A percentile compares a stretch with the other conserved stretches of the same genome.
These are phyloP conservation scores for Nasonia oneida DNA, from an alignment of 2,888 invertebrate species.

Conservation along the genomic window DNA sequence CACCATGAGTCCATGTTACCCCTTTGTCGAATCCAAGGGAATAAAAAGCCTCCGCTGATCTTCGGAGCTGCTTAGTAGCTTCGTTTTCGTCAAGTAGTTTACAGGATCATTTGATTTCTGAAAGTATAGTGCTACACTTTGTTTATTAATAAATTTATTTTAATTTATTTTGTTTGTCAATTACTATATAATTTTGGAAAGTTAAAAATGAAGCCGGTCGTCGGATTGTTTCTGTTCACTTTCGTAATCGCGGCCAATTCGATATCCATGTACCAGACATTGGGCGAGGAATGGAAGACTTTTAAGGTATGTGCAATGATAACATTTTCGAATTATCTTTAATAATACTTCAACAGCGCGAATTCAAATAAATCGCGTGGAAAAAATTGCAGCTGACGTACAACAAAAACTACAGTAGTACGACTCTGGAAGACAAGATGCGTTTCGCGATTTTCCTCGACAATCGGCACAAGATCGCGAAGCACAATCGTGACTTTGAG, in stretches of 20 bases:
- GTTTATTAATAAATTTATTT: no score
- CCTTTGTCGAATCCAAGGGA: background rate
- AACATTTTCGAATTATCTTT: no score
- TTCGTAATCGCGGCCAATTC: background rate
- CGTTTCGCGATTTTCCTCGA: conserved; percentile 94
- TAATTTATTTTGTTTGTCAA: background rate
- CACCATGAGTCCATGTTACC: background rate
- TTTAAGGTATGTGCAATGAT: background rate
- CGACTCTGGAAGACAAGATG: conserved; percentile 85
- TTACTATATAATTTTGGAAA: background rate
- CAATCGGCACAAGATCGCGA: conserved; percentile 90
- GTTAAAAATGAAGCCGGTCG: background rate
- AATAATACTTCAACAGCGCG: background rate
- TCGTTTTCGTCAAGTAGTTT: background rate
- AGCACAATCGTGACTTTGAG: conserved; percentile 89
- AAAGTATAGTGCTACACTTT: background rate
- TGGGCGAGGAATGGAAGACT: background rate
- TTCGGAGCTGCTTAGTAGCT: background rate
- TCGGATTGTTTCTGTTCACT: background rate
- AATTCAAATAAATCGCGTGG: no score
- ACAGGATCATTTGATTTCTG: background rate
- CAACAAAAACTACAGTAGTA: conserved; percentile 13
- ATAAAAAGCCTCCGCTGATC: background rate
- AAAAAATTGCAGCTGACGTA: background rate
- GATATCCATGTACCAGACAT: background rate